These are phyloP conservation scores for Caerostris extrusa DNA, from an alignment of 1,140 invertebrate species.

Conservation along the genomic window DNA sequence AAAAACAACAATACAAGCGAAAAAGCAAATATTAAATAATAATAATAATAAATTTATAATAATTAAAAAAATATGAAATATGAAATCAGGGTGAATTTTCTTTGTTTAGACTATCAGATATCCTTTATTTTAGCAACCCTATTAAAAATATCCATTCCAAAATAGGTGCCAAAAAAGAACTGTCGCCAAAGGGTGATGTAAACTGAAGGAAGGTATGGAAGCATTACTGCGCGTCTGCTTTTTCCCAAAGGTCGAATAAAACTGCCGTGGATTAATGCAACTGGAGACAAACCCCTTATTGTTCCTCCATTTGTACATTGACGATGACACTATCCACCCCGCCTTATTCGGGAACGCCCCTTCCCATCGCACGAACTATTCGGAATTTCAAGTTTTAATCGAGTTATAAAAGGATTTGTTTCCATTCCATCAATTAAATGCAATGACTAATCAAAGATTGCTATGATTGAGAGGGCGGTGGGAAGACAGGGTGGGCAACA, in stretches of 20 bases:
- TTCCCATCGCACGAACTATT: background rate
- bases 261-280: constrained; percentile 59
- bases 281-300: constrained; percentile 48
- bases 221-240: constrained; percentile 37
- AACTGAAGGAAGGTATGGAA: background rate
- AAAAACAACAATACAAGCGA: too few species aligned
- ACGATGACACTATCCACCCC: background rate
- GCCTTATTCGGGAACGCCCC: constrained; percentile 27
- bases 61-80: too few species aligned
- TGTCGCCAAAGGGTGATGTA: background rate
- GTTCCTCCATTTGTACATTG: constrained; percentile 62
- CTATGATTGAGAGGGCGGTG: background rate
- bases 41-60: too few species aligned
- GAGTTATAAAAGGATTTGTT: constrained; percentile 67
- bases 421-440: constrained; percentile 27
- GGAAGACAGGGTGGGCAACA: background rate
- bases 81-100: too few species aligned
- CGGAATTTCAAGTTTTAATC: constrained; percentile 59
- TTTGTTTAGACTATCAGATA: too few species aligned
- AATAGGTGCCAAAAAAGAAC: background rate
- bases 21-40: too few species aligned
- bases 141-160: background rate
- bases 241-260: constrained; percentile 59
- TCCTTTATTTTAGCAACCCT: background rate
- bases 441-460: constrained; percentile 45